Conservation (phyloP, 1,140 invertebrate genomes). For the Drosophila serrata region DNA sequence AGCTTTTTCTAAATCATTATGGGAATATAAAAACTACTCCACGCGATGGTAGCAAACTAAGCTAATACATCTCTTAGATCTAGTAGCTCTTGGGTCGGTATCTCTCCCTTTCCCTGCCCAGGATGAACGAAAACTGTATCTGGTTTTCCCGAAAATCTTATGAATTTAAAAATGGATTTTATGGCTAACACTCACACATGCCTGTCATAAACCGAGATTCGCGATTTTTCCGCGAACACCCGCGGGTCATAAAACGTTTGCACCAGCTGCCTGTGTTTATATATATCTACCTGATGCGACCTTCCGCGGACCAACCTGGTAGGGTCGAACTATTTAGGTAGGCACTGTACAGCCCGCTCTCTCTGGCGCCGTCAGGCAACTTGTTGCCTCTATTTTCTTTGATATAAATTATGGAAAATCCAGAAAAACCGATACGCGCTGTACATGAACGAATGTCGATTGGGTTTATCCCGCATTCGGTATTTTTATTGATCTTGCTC, state of each 20-base stretch:
- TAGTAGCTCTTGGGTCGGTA: not conserved
- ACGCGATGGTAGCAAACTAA: slow-evolving; percentile 17
- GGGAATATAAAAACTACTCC: slow-evolving; percentile 28
- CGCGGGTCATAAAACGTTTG: slow-evolving; percentile 57
- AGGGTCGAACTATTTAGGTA: slow-evolving; percentile 67
- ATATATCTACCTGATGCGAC: slow-evolving; percentile 36
- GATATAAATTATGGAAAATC: slow-evolving; percentile 82
- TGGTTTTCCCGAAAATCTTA: slow-evolving; percentile 83
- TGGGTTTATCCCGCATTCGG: slow-evolving; percentile 63
- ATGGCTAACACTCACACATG: slow-evolving; percentile 58
- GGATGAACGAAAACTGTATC: slow-evolving; percentile 69
- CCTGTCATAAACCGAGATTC: slow-evolving; percentile 67
- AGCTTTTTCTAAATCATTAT: slow-evolving; percentile 25
- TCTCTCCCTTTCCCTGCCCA: not conserved
- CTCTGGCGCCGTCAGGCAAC: slow-evolving; percentile 59
- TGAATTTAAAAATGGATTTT: slow-evolving; percentile 79
- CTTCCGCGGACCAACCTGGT: slow-evolving; percentile 1
- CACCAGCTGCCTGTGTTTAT: slow-evolving; percentile 45
- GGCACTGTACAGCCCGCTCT: slow-evolving; percentile 46
- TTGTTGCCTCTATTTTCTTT: slow-evolving; percentile 72
- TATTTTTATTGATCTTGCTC: slow-evolving; percentile 62
- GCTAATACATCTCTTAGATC: not conserved
- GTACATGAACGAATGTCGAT: slow-evolving; percentile 68
- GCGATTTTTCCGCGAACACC: slow-evolving; percentile 72
- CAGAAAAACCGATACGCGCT: slow-evolving; percentile 36